Base-by-base conservation (phyloP, 2,113 vertebrate species). In the Halcyon malimbica region DNA sequence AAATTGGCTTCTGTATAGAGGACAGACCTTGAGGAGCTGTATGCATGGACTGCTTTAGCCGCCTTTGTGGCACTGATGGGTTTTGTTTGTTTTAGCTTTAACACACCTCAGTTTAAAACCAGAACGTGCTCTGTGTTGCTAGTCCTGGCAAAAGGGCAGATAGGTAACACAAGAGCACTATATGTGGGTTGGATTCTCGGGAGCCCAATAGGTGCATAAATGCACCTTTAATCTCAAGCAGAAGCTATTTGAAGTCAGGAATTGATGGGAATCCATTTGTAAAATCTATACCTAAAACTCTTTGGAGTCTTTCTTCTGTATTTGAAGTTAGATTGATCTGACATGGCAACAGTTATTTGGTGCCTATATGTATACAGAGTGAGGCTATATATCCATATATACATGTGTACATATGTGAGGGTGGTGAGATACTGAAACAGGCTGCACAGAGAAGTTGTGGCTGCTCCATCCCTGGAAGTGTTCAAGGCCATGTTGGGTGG, bases 1-100 rank as follows among this genome's bases (percentile, higher is more conserved):
- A 94, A 94, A 95, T 57, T 94, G 65, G 35, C 29, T 78, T 82
- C 63, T 84, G 37, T 25, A 51, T 21, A 37, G 91, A 87, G 82
- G 73, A 53, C 75, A 95, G 85, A 73, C 63, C 88, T 83, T 10
- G 4, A 85, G 71, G 39, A 83, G 77, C 57, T 78, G 7, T 33
- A 37, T 51, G 76, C 44, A 25, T 73, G 24, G 48, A 46, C 62
- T 48, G 18, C 74, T 89, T 82, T 50, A 68, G 39, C 53, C 16
- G 39, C 62, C 69, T 81, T 78, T 33, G 17, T 57, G 62, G 57
- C 48, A 57, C 60, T 64, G 39, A 9, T 18, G 31, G 26, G 71
- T 51, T n/a, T 64, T 64, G 51, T 67, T 89, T 79, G 50, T 28
- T 83, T 84, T 64, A 37, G 10, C 75, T 91, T 79, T 86, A 46